Conservation (phyloP, 1,140 invertebrate species). For the Notospermus geniculatus region DNA sequence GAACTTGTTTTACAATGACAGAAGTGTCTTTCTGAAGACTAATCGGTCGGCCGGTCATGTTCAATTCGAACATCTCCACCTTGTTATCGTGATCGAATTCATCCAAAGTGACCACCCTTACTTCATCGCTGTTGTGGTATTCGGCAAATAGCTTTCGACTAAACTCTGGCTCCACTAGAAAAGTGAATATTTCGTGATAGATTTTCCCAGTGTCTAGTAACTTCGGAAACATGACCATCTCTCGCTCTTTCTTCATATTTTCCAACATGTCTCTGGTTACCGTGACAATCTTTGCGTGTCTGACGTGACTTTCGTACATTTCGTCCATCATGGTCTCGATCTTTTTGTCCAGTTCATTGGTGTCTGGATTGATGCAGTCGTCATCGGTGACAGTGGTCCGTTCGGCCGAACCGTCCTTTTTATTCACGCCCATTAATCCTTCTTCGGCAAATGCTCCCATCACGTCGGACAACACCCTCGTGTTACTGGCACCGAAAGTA, state of each 20-base stretch:
- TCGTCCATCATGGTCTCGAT: neutral
- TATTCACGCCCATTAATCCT: neutral
- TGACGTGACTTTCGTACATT: neutral
- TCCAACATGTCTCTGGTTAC: conserved; percentile 3
- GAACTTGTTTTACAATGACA: neutral
- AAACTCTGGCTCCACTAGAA: neutral
- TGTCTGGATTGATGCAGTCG: neutral
- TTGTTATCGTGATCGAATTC: neutral
- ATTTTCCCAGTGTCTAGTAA: neutral
- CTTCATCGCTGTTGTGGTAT: neutral
- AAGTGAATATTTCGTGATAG: conserved; percentile 2
- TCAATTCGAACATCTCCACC: neutral
- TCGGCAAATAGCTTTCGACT: neutral
- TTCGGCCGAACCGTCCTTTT: neutral
- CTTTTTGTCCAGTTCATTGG: neutral
- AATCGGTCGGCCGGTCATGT: conserved; percentile 1
- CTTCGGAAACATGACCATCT: neutral
- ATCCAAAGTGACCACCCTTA: neutral
- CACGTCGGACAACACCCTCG: neutral
- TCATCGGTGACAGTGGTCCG: conserved; percentile 5
- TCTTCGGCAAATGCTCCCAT: neutral
- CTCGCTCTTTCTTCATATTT: neutral
- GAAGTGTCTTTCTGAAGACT: neutral
- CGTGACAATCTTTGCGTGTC: neutral
- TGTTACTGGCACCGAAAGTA: neutral